Evolutionary conservation across 2,113 vertebrate species (phyloP).

Genomic region (Brevimyrus niger): DNA sequence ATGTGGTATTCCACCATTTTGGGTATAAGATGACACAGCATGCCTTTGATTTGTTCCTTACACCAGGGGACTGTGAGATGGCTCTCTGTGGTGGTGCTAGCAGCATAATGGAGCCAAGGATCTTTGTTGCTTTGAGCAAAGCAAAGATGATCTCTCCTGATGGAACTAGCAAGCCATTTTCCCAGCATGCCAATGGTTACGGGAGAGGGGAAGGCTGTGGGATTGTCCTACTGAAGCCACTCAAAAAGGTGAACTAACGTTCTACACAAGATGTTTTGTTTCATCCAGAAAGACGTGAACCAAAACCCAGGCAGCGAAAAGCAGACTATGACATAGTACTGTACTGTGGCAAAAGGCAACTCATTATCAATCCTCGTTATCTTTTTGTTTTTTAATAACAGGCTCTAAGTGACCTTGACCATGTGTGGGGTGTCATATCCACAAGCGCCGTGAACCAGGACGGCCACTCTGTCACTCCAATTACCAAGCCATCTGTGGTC

Average conservation of each 20-base stretch:
- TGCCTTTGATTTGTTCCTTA: neutral
- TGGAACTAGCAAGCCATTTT: slow-evolving; percentile 74
- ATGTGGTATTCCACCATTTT: too few relatives aligned
- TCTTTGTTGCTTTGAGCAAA: slow-evolving; percentile 73
- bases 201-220: slow-evolving; percentile 82
- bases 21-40: neutral
- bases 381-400: slow-evolving; percentile 32
- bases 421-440: slow-evolving; percentile 71
- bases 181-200: slow-evolving; percentile 67
- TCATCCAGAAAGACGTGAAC: neutral
- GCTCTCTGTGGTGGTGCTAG: slow-evolving; percentile 76
- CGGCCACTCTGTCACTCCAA: slow-evolving; percentile 56
- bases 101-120: slow-evolving; percentile 67
- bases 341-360: neutral
- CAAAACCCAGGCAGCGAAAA: neutral
- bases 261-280: neutral
- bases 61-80: slow-evolving; percentile 75
- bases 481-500: slow-evolving; percentile 61
- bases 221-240: slow-evolving; percentile 68
- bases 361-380: neutral
- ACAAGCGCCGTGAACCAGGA: slow-evolving; percentile 70
- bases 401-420: slow-evolving; percentile 64
- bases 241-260: slow-evolving; percentile 55
- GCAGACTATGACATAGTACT: neutral
- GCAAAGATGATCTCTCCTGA: slow-evolving; percentile 76